Evolutionary conservation across 2,113 vertebrate genomes (phyloP).

Genomic region (Leucoraja erinaceus): DNA sequence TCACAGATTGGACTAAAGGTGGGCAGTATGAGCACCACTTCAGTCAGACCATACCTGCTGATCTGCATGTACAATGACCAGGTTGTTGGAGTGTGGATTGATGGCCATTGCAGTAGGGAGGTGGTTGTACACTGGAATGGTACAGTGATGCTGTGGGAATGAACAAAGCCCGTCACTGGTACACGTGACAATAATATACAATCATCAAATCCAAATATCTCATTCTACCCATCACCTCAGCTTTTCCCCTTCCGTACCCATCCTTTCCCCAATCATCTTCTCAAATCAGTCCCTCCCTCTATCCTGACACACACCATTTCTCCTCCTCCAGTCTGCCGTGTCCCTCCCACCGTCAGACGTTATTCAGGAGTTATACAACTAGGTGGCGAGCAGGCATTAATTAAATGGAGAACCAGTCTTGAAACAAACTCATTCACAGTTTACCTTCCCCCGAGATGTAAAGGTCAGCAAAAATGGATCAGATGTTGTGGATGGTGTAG

Average conservation of each 20-base stretch:
- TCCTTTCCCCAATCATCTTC: background rate
- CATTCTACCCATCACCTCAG: background rate
- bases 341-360: background rate
- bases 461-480: too few relatives aligned
- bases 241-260: background rate
- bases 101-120: conserved; percentile 77
- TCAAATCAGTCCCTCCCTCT: background rate
- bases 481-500: too few relatives aligned
- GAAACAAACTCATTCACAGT: too few relatives aligned
- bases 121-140: conserved; percentile 69
- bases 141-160: conserved; percentile 66
- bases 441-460: too few relatives aligned
- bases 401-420: too few relatives aligned
- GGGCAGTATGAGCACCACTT: background rate
- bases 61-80: conserved; percentile 75
- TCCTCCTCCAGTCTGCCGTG: background rate
- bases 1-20: background rate
- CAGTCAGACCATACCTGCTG: conserved; percentile 68
- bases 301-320: background rate
- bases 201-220: too few relatives aligned
- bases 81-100: conserved; percentile 69
- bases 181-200: too few relatives aligned
- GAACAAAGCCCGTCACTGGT: too few relatives aligned
- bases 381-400: too few relatives aligned
- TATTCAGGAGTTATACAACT: too few relatives aligned